Evolutionary conservation across 2,888 invertebrate species (phyloP).

Genomic region (Napeogenes sylphis): DNA sequence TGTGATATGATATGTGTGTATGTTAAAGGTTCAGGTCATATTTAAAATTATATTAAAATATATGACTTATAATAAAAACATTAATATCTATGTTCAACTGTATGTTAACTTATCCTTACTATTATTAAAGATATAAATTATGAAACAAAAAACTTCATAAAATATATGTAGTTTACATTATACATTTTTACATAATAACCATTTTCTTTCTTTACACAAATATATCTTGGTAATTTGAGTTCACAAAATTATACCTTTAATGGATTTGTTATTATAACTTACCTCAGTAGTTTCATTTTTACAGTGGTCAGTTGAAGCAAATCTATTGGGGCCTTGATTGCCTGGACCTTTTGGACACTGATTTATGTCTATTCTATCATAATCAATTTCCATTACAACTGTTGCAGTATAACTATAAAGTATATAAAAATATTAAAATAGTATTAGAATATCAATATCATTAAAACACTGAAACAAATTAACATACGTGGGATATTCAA

Average conservation of each 20-base stretch:
- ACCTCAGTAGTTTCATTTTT: conserved; percentile 67
- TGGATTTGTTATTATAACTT: background rate
- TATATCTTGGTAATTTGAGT: background rate
- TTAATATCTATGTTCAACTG: too few relatives aligned
- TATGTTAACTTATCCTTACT: too few relatives aligned
- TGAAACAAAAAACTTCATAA: too few relatives aligned
- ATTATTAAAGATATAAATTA: too few relatives aligned
- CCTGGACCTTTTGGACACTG: conserved; percentile 95
- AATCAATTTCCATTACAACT: conserved; percentile 96
- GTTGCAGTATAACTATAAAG: conserved; percentile 89
- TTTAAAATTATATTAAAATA: too few relatives aligned
- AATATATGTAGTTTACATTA: background rate
- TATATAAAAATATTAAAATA: conserved; percentile 8
- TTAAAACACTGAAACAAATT: background rate
- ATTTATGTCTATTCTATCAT: conserved; percentile 97
- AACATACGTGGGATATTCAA: conserved; percentile 94
- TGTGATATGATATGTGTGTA: too few relatives aligned
- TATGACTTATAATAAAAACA: too few relatives aligned
- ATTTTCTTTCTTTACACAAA: too few relatives aligned
- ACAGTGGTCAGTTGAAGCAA: conserved; percentile 93
- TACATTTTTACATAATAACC: background rate
- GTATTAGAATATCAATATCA: conserved; percentile 8
- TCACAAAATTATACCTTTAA: background rate
- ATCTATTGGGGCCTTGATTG: conserved; percentile 91
- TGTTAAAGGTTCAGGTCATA: too few relatives aligned